phyloP scores from a whole-genome alignment of 2,888 invertebrate genomes.

The Dicyrtomina minuta region DNA sequence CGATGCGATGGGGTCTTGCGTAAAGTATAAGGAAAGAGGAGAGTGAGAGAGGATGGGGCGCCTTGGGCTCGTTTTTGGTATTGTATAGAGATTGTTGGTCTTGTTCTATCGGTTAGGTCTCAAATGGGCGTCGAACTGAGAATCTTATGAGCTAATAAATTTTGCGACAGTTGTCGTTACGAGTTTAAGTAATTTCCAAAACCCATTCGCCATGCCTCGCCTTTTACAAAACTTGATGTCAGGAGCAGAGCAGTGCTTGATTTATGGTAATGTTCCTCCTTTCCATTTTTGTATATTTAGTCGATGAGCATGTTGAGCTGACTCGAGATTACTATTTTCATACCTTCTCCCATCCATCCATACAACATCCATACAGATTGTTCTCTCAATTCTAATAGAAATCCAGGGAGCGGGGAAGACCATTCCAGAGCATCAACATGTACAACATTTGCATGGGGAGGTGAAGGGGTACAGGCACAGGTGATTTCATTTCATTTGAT shows the following conservation, averaged over 20 bases:
- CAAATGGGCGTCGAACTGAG: conserved; percentile 54
- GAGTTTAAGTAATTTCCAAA: conserved; percentile 54
- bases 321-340: conserved; percentile 24
- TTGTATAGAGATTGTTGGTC: conserved; percentile 46
- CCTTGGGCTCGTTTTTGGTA: conserved; percentile 40
- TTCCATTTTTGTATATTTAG: conserved; percentile 54
- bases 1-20: too few relatives aligned
- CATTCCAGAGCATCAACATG: not conserved
- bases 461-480: conserved; percentile 25
- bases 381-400: too few relatives aligned
- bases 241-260: conserved; percentile 53
- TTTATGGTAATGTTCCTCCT: conserved; percentile 54
- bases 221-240: conserved; percentile 53
- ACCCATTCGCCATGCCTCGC: conserved; percentile 52
- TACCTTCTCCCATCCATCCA: not conserved
- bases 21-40: not conserved
- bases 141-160: conserved; percentile 55
- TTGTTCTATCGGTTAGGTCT: conserved; percentile 46
- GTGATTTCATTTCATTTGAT: conserved; percentile 23
- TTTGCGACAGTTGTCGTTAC: conserved; percentile 55
- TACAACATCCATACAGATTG: too few relatives aligned
- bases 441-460: not conserved
- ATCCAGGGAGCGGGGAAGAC: not conserved
- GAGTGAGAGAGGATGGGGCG: conserved; percentile 5
- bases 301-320: conserved; percentile 29